phyloP scores from a whole-genome alignment of 2,888 invertebrate genomes.

The Drosophila pseudotalamancana region DNA sequence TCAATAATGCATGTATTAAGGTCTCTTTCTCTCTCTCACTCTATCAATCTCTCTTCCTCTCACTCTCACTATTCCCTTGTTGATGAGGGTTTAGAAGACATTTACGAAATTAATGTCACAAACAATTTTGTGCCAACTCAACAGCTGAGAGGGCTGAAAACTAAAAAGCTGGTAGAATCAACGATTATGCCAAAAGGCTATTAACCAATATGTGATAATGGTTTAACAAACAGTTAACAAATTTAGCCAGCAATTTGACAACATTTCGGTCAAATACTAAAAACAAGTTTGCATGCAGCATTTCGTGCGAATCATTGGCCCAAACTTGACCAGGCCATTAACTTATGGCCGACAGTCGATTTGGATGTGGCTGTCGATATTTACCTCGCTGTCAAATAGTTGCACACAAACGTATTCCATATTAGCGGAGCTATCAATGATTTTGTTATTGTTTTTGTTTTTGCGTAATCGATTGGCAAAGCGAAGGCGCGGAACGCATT shows the following conservation, averaged over 20 bases:
- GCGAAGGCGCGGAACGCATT: conserved; percentile 44
- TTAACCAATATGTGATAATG: conserved; percentile 39
- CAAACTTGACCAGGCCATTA: conserved; percentile 39
- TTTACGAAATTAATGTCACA: conserved; percentile 68
- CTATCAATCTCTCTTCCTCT: background rate
- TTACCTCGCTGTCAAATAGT: conserved; percentile 26
- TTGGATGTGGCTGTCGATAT: conserved; percentile 2
- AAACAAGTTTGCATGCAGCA: conserved; percentile 30
- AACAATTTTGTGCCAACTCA: conserved; percentile 41
- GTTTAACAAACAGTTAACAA: conserved; percentile 43
- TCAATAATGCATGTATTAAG: conserved; percentile 68
- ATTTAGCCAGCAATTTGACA: conserved; percentile 47
- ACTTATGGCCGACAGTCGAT: conserved; percentile 4
- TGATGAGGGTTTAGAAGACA: conserved; percentile 62
- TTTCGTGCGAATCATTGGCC: conserved; percentile 45
- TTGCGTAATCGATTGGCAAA: conserved; percentile 63
- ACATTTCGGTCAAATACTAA: conserved; percentile 10
- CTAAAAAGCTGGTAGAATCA: conserved; percentile 11
- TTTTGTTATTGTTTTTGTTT: conserved; percentile 27
- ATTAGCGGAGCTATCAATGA: conserved; percentile 36
- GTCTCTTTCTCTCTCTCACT: conserved; percentile 1
- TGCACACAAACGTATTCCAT: conserved; percentile 45
- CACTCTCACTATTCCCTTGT: conserved; percentile 51
- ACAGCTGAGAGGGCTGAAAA: conserved; percentile 2
- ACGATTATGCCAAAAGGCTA: conserved; percentile 11